Evolutionary conservation across 2,797 vertebrate species (phyloP), one percentile per base, ranked within the genome.

Genomic region (Thaleichthys pacificus): DNA sequence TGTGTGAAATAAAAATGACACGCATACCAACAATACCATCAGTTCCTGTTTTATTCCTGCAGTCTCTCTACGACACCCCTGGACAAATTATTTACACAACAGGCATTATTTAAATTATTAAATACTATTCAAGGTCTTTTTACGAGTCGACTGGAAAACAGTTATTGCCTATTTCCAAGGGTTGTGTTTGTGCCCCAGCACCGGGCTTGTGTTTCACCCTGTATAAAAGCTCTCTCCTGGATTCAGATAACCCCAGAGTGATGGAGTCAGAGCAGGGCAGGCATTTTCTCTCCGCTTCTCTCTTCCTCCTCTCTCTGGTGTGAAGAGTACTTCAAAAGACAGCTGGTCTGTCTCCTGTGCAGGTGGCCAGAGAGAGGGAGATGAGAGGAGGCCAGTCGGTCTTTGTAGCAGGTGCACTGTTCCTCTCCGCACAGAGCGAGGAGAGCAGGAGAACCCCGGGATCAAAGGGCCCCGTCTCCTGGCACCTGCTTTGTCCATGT

Each of bases 91-190:
- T 83, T 82, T 84, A 82, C 84, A 77, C 82, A 75, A 84, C 75
- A 85, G 82, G 83, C 42, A 47, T 47, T 8, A 47, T 47, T 42
- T 47, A 67, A 78, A 84, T 77, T 82, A 72, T 84, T 86, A 82
- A 85, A 86, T 85, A 85, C 77, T 80, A 35, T 82, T 80, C 64
- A 79, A 86, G 72, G 74, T 79, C 65, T 77, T 75, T 72, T 76
- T 72, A 71, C 61, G 78, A 82, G 74, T 82, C 77, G 76, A 76
- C 73, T 79, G 71, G 70, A 79, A 80, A 80, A 81, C 82, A 70
- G 78, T 95, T 95, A 95, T 95, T 95, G 93, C 93, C 91, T 91
- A 87, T 86, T 92, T 4, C 47, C 0, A n/a, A 17, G 51, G 51
- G 19, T 56, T 56, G 51, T 5, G 19, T 51, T 51, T 56, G 51